Conservation (phyloP, 2,888 invertebrate genomes). For the Drosophila tripunctata region DNA sequence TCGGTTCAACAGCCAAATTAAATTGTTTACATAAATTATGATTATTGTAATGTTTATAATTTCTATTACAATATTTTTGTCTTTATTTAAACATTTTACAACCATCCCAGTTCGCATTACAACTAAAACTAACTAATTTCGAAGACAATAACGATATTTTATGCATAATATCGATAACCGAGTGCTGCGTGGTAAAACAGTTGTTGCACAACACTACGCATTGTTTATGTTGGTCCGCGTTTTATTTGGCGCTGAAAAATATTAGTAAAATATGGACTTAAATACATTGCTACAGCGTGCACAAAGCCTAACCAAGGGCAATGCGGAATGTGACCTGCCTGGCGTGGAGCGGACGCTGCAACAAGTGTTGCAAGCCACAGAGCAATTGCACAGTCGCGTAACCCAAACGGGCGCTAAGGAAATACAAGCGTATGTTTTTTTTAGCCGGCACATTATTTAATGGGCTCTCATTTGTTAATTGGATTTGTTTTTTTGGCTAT, state of each 20-base stretch:
- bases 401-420: constrained; percentile 94
- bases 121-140: no score
- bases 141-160: no score
- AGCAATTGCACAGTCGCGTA: constrained; percentile 93
- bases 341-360: constrained; percentile 94
- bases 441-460: constrained; percentile 34
- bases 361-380: constrained; percentile 95
- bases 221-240: constrained; percentile 38
- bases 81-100: no score
- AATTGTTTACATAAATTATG: no score
- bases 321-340: constrained; percentile 92
- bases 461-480: neutral
- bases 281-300: constrained; percentile 95
- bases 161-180: no score
- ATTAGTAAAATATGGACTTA: constrained; percentile 87
- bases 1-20: no score
- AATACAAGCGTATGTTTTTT: constrained; percentile 90
- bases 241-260: constrained; percentile 30
- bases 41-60: no score
- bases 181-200: no score
- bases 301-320: constrained; percentile 95
- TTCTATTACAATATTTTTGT: no score
- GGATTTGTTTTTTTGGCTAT: neutral
- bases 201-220: constrained; percentile 24
- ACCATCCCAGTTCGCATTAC: no score